Percentiles rank a stretch among this genome's conserved stretches.
phyloP scores from a whole-genome alignment of 2,113 vertebrate genomes.

The Halichoerus grypus region DNA sequence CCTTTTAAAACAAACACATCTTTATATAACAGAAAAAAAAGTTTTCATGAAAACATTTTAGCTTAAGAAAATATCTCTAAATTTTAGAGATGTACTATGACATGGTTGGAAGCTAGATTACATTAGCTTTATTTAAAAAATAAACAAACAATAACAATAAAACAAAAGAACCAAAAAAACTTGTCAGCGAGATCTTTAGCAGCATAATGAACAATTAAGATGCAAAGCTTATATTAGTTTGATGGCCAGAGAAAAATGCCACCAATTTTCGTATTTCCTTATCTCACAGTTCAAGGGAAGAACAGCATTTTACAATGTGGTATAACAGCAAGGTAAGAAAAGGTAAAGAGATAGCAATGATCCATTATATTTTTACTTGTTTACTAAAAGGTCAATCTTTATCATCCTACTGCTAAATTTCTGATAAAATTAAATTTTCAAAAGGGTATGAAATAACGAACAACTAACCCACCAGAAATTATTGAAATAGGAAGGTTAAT shows the following conservation, averaged over 20 bases:
- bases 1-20: background rate
- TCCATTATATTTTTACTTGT: background rate
- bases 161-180: background rate
- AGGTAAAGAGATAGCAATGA: background rate
- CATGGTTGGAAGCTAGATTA: background rate
- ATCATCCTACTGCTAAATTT: background rate
- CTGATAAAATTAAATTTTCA: background rate
- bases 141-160: background rate
- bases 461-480: background rate
- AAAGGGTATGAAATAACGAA: background rate
- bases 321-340: background rate
- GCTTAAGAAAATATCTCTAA: conserved; percentile 16
- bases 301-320: background rate
- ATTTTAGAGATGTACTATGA: background rate
- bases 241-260: background rate
- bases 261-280: background rate
- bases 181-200: background rate
- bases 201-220: background rate
- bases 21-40: conserved; percentile 15
- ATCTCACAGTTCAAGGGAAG: background rate
- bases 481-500: background rate
- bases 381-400: background rate
- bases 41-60: conserved; percentile 9
- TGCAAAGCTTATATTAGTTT: conserved; percentile 29
- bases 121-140: background rate